Evolutionary conservation across 2,888 invertebrate genomes (phyloP), one percentile per base, ranked within the genome.

Genomic region (Agrochola lota): DNA sequence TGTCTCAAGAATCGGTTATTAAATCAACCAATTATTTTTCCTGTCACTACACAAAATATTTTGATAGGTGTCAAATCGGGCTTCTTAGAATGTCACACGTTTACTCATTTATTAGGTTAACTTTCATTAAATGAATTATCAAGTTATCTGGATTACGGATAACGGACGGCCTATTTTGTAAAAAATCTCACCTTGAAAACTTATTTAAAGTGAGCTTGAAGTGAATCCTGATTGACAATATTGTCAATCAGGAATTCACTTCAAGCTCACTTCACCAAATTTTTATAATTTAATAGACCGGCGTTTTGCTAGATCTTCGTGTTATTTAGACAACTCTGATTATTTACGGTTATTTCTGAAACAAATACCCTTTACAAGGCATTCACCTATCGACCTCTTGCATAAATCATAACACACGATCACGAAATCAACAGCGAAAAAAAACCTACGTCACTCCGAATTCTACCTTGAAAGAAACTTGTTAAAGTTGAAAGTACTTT

Each of bases 371-470:
- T 80, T 81, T 67, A 74, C 35, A 72, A 85, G 86, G 71, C 83
- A 75, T 86, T 90, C 77, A 88, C 85, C 89, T 74, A 79, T 83
- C 79, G 82, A 83, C 85, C 86, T 85, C 76, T 77, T 87, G 84
- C 83, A 90, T 87, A 86, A 89, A 87, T 87, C 85, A 87, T 81
- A 80, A 74, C 78, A 76, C 26, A 81, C 77, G 64, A 83, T 79
- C 89, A 87, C 85, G 87, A 81, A 87, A 87, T 83, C 78, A 79
- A 75, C 49, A 17, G 57, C 68, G 40, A 64, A 73, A 83, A 80
- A 87, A 81, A 77, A 69, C 2, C 23, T 52, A 57, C 60, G 40
- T 57, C 74, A 74, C n/a, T 79, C 35, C 12, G 52, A 74, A 79
- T 63, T 70, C 40, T 46, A 74, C 80, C 68, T 83, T 79, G 43